Percentiles rank a stretch among this genome's conserved stretches.
Evolutionary conservation across 2,888 invertebrate genomes (phyloP).

Genomic region (Hyposoter didymator): DNA sequence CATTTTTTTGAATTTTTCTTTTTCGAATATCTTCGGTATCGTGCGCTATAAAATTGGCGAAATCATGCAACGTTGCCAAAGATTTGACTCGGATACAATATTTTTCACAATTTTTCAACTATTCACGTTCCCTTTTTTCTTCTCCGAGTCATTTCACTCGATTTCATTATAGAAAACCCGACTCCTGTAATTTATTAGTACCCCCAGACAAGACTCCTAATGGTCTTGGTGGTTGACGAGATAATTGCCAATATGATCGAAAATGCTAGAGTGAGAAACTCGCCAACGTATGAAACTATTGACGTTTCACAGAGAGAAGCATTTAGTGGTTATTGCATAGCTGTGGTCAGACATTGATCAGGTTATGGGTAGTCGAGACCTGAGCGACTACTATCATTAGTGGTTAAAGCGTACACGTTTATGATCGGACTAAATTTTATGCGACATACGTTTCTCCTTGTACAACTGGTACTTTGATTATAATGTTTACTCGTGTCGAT

Average conservation of each 20-base stretch:
- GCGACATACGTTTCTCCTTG: slow-evolving; percentile 14
- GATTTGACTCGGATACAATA: not conserved
- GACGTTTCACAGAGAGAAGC: slow-evolving; percentile 49
- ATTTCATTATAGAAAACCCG: slow-evolving; percentile 34
- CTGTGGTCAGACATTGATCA: slow-evolving; percentile 68
- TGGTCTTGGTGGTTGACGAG: slow-evolving; percentile 58
- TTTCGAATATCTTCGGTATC: not conserved
- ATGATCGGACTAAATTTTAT: slow-evolving; percentile 59
- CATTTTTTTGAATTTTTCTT: not conserved
- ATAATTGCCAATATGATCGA: slow-evolving; percentile 61
- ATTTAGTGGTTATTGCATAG: slow-evolving; percentile 63
- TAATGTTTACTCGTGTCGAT: slow-evolving; percentile 1
- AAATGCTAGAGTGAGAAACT: slow-evolving; percentile 14
- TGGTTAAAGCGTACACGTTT: slow-evolving; percentile 52
- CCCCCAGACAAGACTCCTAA: slow-evolving; percentile 34
- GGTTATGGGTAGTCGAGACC: slow-evolving; percentile 60
- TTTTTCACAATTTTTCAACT: not conserved
- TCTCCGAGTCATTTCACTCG: not conserved
- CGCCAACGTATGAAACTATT: slow-evolving; percentile 43
- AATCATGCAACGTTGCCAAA: not conserved
- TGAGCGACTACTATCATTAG: slow-evolving; percentile 60
- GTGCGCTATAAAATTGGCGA: not conserved
- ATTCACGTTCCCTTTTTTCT: too few species aligned
- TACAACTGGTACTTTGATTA: not conserved
- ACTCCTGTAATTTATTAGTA: slow-evolving; percentile 46